Conservation (phyloP, 2,113 vertebrate species). For the Shinisaurus crocodilurus region DNA sequence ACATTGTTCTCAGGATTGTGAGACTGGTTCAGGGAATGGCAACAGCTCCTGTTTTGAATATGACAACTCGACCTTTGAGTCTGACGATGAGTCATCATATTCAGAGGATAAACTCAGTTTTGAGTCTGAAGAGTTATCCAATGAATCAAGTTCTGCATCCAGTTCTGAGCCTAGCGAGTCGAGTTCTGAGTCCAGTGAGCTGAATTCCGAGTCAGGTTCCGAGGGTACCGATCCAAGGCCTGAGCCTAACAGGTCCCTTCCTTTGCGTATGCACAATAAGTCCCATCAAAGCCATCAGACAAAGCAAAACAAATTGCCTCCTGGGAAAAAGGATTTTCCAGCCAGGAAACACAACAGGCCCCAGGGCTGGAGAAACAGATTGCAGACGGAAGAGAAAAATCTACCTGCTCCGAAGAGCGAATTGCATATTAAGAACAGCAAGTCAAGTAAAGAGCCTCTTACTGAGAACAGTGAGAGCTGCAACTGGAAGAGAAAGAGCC, state of each 20-base stretch:
- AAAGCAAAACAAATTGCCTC: neutral
- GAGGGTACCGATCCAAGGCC: neutral
- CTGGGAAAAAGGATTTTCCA: neutral
- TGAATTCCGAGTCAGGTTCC: neutral
- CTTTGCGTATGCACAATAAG: neutral
- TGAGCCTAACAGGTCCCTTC: neutral
- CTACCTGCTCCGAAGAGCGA: neutral
- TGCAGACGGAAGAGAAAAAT: neutral
- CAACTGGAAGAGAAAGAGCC: neutral
- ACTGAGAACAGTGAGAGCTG: neutral
- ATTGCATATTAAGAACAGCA: neutral
- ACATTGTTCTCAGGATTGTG: neutral
- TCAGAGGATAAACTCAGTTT: neutral
- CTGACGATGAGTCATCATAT: neutral
- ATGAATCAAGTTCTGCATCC: neutral
- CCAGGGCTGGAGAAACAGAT: neutral
- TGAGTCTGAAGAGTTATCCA: neutral
- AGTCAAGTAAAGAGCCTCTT: neutral
- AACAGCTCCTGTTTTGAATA: neutral
- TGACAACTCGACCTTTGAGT: slow-evolving; percentile 7
- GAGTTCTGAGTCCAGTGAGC: neutral
- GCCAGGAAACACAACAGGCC: neutral
- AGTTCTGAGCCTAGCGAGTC: neutral
- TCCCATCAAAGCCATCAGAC: neutral
- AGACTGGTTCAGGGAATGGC: neutral